phyloP scores from a whole-genome alignment of 1,140 invertebrate species.

The Leptinotarsa defecta region DNA sequence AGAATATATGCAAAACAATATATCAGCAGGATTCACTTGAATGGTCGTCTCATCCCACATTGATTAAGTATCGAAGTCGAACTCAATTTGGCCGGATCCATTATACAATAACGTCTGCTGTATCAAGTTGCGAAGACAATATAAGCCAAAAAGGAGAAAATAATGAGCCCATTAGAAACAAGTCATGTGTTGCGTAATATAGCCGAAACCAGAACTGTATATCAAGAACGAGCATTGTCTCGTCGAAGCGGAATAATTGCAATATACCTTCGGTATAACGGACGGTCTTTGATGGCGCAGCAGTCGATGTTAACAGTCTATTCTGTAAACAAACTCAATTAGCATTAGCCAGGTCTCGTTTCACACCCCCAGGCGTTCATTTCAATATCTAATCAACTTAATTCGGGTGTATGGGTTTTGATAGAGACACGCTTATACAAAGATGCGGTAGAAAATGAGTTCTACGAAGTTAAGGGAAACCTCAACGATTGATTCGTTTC shows the following conservation, averaged over 20 bases:
- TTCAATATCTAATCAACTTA: constrained; percentile 51
- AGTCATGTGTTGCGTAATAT: constrained; percentile 27
- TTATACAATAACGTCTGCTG: neutral
- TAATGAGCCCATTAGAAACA: constrained; percentile 27
- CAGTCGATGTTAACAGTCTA: constrained; percentile 31
- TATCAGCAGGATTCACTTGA: too few species aligned
- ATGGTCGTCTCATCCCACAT: too few species aligned
- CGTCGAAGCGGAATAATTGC: constrained; percentile 24
- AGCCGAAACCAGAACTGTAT: neutral
- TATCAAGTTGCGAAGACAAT: constrained; percentile 5
- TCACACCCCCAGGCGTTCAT: constrained; percentile 45
- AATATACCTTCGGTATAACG: constrained; percentile 23
- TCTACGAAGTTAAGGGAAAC: constrained; percentile 46
- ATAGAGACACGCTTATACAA: constrained; percentile 42
- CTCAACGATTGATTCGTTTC: neutral
- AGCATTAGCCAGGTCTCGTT: constrained; percentile 49
- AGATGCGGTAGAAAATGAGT: constrained; percentile 47
- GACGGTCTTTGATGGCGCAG: constrained; percentile 23
- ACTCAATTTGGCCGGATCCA: too few species aligned
- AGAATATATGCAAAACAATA: too few species aligned
- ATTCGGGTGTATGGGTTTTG: constrained; percentile 48
- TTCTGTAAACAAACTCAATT: constrained; percentile 49
- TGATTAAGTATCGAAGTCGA: too few species aligned
- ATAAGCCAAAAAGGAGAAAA: constrained; percentile 9
- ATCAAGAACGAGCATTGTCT: constrained; percentile 12